Evolutionary conservation across 2,113 vertebrate genomes (phyloP).

Genomic region (Nesogale talazaci): DNA sequence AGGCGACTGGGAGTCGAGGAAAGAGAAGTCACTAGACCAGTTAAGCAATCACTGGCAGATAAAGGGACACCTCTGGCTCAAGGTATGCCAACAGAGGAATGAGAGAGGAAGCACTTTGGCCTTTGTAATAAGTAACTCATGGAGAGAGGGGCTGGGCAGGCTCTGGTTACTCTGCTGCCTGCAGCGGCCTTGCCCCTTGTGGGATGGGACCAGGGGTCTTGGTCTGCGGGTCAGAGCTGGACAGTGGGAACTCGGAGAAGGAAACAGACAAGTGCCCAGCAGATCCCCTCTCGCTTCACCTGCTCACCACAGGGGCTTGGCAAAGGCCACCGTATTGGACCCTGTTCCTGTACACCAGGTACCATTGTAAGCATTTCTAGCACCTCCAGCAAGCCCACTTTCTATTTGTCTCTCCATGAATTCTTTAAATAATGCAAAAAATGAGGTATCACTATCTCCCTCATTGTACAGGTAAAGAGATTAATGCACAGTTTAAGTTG

Average conservation of each 20-base stretch:
- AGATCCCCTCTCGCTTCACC: accelerated
- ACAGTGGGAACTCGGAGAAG: accelerated
- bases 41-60: neutral
- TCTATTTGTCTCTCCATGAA: accelerated
- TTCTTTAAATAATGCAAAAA: accelerated
- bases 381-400: neutral
- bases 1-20: neutral
- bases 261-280: accelerated
- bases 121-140: neutral
- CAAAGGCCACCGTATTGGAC: neutral
- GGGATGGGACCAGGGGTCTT: neutral
- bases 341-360: neutral
- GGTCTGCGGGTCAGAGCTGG: neutral
- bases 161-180: neutral
- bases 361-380: neutral
- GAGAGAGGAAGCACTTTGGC: neutral
- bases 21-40: neutral
- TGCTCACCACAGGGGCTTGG: neutral
- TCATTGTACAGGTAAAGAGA: neutral
- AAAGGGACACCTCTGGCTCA: neutral
- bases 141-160: neutral
- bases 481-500: neutral
- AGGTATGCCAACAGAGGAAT: neutral
- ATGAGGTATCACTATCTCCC: accelerated
- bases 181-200: too few species aligned